Evolutionary conservation across 2,888 invertebrate genomes (phyloP).

Genomic region (Teleogryllus oceanicus): DNA sequence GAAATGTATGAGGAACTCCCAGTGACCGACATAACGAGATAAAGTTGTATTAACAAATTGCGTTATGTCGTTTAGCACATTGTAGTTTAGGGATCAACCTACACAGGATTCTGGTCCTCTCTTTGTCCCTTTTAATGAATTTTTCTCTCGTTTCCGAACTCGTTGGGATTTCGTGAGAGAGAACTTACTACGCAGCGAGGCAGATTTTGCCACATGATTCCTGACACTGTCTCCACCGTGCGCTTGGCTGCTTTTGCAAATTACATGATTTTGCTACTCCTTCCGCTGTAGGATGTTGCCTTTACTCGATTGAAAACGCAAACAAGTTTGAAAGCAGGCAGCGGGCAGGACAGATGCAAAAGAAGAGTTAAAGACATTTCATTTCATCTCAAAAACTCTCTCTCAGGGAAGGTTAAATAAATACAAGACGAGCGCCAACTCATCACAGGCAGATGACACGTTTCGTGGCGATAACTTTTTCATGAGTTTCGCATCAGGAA

Average conservation of each 20-base stretch:
- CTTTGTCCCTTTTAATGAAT: background rate
- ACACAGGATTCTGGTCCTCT: background rate
- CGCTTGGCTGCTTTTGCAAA: background rate
- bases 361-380: background rate
- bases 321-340: background rate
- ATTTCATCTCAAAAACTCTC: background rate
- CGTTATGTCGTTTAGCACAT: background rate
- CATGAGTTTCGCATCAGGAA: no score
- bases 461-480: no score
- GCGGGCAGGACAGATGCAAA: background rate
- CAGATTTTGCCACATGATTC: background rate
- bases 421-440: no score
- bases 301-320: background rate
- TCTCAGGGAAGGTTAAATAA: background rate
- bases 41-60: background rate
- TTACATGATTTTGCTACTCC: background rate
- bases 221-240: background rate
- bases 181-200: background rate
- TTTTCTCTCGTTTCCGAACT: background rate
- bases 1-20: background rate
- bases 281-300: background rate
- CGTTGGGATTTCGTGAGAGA: background rate
- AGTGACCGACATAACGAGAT: constrained; percentile 18
- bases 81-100: background rate
- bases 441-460: no score